Percentiles rank a stretch among this genome's conserved stretches.
phyloP scores from a whole-genome alignment of 2,888 invertebrate species.

The Aporophyla lueneburgensis region DNA sequence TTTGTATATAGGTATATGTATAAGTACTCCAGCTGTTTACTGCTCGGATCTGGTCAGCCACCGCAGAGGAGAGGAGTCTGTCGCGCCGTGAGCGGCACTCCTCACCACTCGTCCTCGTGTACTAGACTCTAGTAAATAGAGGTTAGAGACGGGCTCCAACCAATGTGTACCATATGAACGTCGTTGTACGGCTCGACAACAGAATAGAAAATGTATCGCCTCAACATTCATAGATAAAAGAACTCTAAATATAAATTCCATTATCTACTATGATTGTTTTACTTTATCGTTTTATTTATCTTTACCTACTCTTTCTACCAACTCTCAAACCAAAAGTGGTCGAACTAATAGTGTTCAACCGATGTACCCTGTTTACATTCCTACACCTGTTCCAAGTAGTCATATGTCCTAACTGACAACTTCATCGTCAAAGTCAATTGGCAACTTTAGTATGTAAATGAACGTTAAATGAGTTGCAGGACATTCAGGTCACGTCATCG shows the following conservation, averaged over 20 bases:
- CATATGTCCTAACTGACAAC: neutral
- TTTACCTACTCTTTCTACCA: neutral
- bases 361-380: no score
- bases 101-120: neutral
- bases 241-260: conserved; percentile 77
- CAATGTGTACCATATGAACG: neutral
- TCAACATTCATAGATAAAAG: conserved; percentile 54
- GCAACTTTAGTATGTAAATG: neutral
- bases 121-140: no score
- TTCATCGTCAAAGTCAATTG: neutral
- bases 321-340: no score
- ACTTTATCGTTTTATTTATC: conserved; percentile 73
- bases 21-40: conserved; percentile 1
- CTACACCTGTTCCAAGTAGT: neutral
- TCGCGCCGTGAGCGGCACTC: neutral
- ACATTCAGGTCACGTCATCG: neutral
- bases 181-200: neutral
- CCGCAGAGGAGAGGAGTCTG: neutral
- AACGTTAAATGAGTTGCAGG: conserved; percentile 4
- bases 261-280: conserved; percentile 81
- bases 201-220: conserved; percentile 35
- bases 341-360: neutral
- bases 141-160: no score
- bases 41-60: neutral
- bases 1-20: no score